phyloP scores from a whole-genome alignment of 1,140 invertebrate genomes.

The Pentalonia nigronervosa region DNA sequence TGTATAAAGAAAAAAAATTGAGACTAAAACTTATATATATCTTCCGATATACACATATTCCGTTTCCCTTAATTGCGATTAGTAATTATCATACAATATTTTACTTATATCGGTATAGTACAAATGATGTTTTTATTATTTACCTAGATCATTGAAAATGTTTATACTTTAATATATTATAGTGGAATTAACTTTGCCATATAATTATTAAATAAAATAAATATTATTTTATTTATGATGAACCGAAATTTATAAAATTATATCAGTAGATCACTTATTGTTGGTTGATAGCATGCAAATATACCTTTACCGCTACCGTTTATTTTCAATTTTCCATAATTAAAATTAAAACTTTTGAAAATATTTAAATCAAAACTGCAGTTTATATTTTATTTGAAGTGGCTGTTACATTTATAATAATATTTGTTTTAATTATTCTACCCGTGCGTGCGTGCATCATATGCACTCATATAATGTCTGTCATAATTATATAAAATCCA shows the following conservation, averaged over 20 bases:
- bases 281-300: background rate
- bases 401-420: background rate
- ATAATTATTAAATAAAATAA: background rate
- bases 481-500: background rate
- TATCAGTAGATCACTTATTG: background rate
- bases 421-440: background rate
- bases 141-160: background rate
- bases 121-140: background rate
- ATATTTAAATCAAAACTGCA: background rate
- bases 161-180: background rate
- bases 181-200: background rate
- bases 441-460: background rate
- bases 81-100: no score
- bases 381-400: background rate
- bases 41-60: no score
- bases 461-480: background rate
- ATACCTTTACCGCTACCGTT: background rate
- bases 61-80: no score
- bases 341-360: background rate
- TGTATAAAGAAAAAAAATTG: background rate
- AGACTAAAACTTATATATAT: background rate
- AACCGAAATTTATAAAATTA: background rate
- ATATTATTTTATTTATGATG: background rate
- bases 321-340: background rate
- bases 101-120: no score